Evolutionary conservation across 2,888 invertebrate genomes (phyloP).

Genomic region (Melanostoma mellinum): DNA sequence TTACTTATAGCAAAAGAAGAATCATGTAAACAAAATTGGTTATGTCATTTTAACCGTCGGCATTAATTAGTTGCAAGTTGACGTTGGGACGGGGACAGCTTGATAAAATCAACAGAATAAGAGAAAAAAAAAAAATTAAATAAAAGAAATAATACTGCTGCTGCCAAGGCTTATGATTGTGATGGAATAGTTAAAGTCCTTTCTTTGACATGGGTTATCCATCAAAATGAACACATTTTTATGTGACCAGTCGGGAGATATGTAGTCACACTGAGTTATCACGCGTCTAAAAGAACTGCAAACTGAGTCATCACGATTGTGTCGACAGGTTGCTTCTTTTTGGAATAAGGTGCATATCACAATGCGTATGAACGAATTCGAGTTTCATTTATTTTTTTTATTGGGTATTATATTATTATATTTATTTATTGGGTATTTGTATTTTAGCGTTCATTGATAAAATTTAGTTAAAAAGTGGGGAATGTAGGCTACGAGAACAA

Average conservation of each 20-base stretch:
- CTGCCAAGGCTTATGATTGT: slow-evolving; percentile 49
- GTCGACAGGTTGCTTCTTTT: neutral
- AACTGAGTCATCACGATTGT: neutral
- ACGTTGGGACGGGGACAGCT: slow-evolving; percentile 22
- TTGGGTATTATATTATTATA: too few relatives aligned
- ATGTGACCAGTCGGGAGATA: slow-evolving; percentile 1
- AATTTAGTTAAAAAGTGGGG: too few relatives aligned
- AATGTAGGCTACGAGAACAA: too few relatives aligned
- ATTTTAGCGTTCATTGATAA: too few relatives aligned
- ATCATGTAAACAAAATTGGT: slow-evolving; percentile 62
- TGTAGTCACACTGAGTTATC: slow-evolving; percentile 11
- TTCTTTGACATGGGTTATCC: slow-evolving; percentile 51
- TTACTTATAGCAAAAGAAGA: slow-evolving; percentile 1
- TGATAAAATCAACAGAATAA: neutral
- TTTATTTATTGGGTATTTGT: too few relatives aligned
- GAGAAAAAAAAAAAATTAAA: neutral
- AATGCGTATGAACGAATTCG: too few relatives aligned
- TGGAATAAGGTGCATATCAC: too few relatives aligned
- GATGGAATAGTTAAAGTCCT: slow-evolving; percentile 62
- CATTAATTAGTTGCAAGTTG: slow-evolving; percentile 61
- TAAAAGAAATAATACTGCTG: slow-evolving; percentile 53
- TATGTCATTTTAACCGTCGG: slow-evolving; percentile 67
- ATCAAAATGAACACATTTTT: slow-evolving; percentile 46
- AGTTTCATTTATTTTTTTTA: too few relatives aligned
- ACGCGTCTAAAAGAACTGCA: slow-evolving; percentile 4